phyloP scores from a whole-genome alignment of 2,888 invertebrate genomes.

The Drosophila melanocephala region DNA sequence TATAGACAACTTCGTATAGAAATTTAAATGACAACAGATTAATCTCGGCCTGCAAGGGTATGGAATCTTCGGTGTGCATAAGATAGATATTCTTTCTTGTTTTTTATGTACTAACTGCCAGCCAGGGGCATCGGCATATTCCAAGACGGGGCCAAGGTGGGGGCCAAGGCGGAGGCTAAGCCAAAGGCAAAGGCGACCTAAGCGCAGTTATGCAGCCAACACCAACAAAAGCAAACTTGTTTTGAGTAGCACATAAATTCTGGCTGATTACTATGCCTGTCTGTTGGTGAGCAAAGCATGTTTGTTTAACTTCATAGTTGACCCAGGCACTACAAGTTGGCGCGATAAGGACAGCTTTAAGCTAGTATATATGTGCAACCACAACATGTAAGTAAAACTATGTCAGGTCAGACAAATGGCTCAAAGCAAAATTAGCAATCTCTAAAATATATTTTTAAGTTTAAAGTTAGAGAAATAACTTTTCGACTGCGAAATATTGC shows the following conservation, averaged over 20 bases:
- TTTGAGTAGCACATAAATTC: constrained; percentile 53
- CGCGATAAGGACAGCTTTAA: constrained; percentile 15
- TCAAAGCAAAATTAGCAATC: not conserved
- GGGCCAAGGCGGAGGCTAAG: not conserved
- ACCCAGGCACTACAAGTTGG: constrained; percentile 52
- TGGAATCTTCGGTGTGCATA: not conserved
- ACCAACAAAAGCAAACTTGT: constrained; percentile 41
- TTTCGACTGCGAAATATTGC: not conserved
- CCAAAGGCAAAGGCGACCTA: constrained; percentile 6
- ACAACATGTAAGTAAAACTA: not conserved
- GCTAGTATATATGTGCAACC: not conserved
- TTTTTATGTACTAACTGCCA: not conserved
- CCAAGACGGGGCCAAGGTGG: not conserved
- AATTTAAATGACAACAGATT: not conserved
- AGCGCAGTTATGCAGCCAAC: constrained; percentile 29
- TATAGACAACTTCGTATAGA: not conserved
- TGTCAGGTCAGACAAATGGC: not conserved
- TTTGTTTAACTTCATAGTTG: constrained; percentile 70
- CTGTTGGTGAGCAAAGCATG: constrained; percentile 43
- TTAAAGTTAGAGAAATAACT: not conserved
- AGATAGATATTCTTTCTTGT: not conserved
- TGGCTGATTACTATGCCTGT: constrained; percentile 4
- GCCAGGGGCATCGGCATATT: not conserved
- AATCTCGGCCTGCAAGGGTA: not conserved
- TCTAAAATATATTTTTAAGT: not conserved